Conservation (phyloP, 1,140 invertebrate species). For the Drosophila bocqueti region DNA sequence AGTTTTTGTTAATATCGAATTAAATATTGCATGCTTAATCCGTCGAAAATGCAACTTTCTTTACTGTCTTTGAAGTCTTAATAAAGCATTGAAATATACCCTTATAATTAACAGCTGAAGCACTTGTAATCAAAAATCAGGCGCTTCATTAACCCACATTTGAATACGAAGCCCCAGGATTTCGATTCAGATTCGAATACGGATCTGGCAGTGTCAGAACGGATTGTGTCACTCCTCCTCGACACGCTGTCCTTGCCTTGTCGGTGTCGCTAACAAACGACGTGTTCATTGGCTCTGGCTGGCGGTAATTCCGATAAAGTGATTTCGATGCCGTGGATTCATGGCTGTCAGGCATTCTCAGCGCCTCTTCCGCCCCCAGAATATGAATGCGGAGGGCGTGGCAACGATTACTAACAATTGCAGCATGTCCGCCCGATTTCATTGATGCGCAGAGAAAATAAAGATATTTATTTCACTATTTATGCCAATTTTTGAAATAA, state of each 20-base stretch:
- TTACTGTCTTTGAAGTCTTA: too few species aligned
- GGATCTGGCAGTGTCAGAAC: constrained; percentile 45
- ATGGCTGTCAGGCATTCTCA: constrained; percentile 45
- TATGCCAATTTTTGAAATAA: background rate
- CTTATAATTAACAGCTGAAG: background rate
- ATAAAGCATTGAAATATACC: too few species aligned
- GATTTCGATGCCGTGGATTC: too few species aligned
- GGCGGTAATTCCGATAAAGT: too few species aligned
- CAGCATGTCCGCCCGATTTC: constrained; percentile 54
- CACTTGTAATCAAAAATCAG: background rate
- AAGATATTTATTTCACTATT: background rate
- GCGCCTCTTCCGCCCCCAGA: background rate
- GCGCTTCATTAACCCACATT: background rate
- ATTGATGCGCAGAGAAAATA: constrained; percentile 9
- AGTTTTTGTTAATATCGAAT: too few species aligned
- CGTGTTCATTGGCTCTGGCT: constrained; percentile 75
- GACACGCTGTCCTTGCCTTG: constrained; percentile 1
- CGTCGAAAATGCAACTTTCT: too few species aligned
- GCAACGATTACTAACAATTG: constrained; percentile 69
- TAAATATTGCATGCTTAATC: too few species aligned
- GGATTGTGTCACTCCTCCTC: constrained; percentile 50
- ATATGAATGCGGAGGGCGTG: constrained; percentile 47
- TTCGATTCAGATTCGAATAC: background rate
- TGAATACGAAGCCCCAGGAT: background rate
- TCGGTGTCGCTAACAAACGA: constrained; percentile 54